A percentile compares a stretch with the other conserved stretches of the same genome.
Evolutionary conservation across 2,888 invertebrate species (phyloP).

Genomic region (Drosophila paranaensis): DNA sequence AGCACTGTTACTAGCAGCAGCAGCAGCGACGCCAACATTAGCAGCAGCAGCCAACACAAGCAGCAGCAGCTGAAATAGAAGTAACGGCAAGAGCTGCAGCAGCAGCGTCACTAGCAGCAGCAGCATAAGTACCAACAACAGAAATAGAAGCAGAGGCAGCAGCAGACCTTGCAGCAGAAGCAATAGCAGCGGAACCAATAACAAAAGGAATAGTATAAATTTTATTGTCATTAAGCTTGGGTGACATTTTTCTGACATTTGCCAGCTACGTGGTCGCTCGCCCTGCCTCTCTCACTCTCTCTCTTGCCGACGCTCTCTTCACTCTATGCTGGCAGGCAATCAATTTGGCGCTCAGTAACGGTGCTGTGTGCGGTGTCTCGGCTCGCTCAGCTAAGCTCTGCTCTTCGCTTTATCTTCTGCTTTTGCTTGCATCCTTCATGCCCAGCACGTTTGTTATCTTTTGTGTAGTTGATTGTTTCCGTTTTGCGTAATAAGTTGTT

Average conservation of each 20-base stretch:
- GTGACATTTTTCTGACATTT: conserved; percentile 49
- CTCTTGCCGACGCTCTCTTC: not conserved
- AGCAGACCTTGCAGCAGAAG: conserved; percentile 5
- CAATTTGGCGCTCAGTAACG: conserved; percentile 57
- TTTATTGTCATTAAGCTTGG: conserved; percentile 64
- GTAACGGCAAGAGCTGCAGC: conserved; percentile 7
- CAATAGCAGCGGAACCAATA: conserved; percentile 21
- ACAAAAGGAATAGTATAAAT: conserved; percentile 47
- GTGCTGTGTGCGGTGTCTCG: conserved; percentile 15
- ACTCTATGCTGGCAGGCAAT: conserved; percentile 47
- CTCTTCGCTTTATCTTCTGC: conserved; percentile 37
- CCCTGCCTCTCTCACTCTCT: not conserved
- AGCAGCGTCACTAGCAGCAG: not conserved
- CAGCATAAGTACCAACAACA: not conserved
- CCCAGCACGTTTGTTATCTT: conserved; percentile 69
- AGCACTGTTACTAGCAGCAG: not conserved
- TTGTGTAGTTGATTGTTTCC: conserved; percentile 76
- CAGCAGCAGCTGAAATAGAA: not conserved
- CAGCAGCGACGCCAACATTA: not conserved
- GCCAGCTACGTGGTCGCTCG: conserved; percentile 18
- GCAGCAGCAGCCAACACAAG: not conserved
- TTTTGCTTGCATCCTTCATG: conserved; percentile 51
- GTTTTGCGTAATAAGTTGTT: conserved; percentile 63
- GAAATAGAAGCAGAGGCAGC: too few species aligned
- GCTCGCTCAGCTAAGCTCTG: conserved; percentile 9